Percentiles rank a stretch among this genome's conserved stretches.
These are phyloP conservation scores for Crotophaga sulcirostris DNA, from an alignment of 2,113 vertebrate genomes.

Conservation along the genomic window DNA sequence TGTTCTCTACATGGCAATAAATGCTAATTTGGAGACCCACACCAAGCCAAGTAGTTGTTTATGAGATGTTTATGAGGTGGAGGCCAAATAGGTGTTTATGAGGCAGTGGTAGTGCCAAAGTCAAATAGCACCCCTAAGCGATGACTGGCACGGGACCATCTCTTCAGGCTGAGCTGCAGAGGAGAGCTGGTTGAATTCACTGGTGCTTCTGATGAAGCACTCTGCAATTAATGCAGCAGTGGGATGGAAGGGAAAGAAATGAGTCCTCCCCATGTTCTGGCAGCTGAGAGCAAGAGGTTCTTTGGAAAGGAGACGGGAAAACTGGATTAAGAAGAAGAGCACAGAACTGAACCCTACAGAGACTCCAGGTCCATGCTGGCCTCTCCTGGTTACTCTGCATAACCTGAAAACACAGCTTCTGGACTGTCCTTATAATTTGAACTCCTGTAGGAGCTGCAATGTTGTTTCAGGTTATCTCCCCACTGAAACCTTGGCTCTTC, in stretches of 20 bases:
- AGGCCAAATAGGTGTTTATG: slow-evolving; percentile 49
- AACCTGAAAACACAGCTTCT: neutral
- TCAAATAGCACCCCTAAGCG: slow-evolving; percentile 30
- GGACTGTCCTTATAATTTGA: neutral
- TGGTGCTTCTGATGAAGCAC: neutral
- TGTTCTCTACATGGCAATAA: slow-evolving; percentile 29
- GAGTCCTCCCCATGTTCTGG: neutral
- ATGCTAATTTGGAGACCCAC: slow-evolving; percentile 57
- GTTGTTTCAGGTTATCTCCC: neutral
- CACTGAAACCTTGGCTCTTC: neutral
- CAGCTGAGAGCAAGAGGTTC: neutral
- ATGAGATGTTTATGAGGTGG: slow-evolving; percentile 44
- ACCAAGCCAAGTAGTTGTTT: slow-evolving; percentile 52
- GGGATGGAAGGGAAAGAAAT: neutral
- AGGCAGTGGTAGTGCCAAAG: slow-evolving; percentile 39
- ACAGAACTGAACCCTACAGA: fast-evolving
- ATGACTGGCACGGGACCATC: slow-evolving; percentile 25
- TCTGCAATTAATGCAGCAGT: neutral
- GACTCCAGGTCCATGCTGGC: neutral
- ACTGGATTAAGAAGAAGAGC: neutral
- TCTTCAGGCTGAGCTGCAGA: slow-evolving; percentile 35
- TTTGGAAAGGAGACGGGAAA: neutral
- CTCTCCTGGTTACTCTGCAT: neutral
- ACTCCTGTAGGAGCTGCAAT: fast-evolving
- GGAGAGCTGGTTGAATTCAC: neutral